Percentiles rank a stretch among this genome's conserved stretches.
These are phyloP conservation scores for Kudoa iwatai DNA, from an alignment of 30 jellyfish, hydroid and myxozoan genomes.

Conservation along the genomic window DNA sequence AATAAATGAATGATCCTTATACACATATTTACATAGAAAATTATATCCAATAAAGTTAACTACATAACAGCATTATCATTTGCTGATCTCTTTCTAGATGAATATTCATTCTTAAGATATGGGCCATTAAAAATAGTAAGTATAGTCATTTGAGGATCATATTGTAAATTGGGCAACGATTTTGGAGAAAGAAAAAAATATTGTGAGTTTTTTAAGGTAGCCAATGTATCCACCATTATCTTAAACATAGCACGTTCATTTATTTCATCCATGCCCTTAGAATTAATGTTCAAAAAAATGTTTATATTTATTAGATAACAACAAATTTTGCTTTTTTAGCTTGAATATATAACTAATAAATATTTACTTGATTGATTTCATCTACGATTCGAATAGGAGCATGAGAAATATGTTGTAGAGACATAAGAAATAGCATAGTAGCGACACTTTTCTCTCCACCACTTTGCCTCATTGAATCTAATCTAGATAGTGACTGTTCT, in stretches of 20 bases:
- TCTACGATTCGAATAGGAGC: conserved; percentile 70
- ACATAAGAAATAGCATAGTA: conserved; percentile 43
- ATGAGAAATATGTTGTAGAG: conserved; percentile 34
- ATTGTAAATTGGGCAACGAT: conserved; percentile 4
- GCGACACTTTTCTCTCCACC: conserved; percentile 92
- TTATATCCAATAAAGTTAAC: too few relatives aligned
- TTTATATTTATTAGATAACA: too few relatives aligned
- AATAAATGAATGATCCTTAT: too few relatives aligned
- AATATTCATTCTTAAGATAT: too few relatives aligned
- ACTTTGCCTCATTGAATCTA: conserved; percentile 47
- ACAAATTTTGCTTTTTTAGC: too few relatives aligned
- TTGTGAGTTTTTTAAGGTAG: conserved; percentile 56
- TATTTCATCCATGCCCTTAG: conserved; percentile 73
- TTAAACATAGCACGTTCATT: conserved; percentile 53
- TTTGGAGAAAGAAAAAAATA: conserved; percentile 66
- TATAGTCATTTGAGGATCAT: background rate
- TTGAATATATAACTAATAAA: background rate
- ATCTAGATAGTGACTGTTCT: conserved; percentile 15
- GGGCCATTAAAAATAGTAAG: conserved; percentile 1
- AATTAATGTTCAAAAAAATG: too few relatives aligned
- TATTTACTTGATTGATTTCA: conserved; percentile 51
- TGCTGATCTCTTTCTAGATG: too few relatives aligned
- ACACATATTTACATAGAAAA: too few relatives aligned
- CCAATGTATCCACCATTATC: conserved; percentile 53
- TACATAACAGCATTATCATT: too few relatives aligned